A percentile compares a stretch with the other conserved stretches of the same genome.
Conservation (phyloP, 1,140 invertebrate species). For the Aethina tumida region DNA sequence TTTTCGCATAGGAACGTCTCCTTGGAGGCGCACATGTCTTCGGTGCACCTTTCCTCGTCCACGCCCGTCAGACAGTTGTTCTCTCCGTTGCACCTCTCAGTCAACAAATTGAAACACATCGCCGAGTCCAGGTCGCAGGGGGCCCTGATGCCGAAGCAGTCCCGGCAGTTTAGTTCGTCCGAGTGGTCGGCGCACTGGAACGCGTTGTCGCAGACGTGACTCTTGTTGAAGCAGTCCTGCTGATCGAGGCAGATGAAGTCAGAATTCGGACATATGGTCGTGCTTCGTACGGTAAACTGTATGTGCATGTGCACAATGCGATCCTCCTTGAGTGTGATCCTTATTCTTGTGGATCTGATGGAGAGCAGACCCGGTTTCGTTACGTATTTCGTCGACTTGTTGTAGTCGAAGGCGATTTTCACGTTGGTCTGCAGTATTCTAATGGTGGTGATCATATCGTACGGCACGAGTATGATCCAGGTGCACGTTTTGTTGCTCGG, state of each 20-base stretch:
- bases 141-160: constrained; percentile 4
- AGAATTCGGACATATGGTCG: not conserved
- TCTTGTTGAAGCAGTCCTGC: constrained; percentile 3
- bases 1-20: constrained; percentile 4
- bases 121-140: constrained; percentile 5
- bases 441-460: too few relatives aligned
- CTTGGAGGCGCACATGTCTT: not conserved
- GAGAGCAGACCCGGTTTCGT: too few relatives aligned
- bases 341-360: too few relatives aligned
- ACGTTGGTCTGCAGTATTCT: too few relatives aligned
- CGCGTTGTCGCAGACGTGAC: constrained; percentile 3
- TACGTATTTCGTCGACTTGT: too few relatives aligned
- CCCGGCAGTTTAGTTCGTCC: constrained; percentile 11
- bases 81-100: constrained; percentile 8
- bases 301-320: too few relatives aligned
- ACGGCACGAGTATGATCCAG: too few relatives aligned
- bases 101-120: constrained; percentile 7
- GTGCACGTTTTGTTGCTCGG: too few relatives aligned
- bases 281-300: too few relatives aligned
- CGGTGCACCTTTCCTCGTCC: constrained; percentile 9
- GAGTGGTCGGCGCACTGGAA: constrained; percentile 14
- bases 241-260: constrained; percentile 8
- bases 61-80: constrained; percentile 8
- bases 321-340: too few relatives aligned
- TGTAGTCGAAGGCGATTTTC: too few relatives aligned